Evolutionary conservation across 2,113 vertebrate species (phyloP), one percentile per base, ranked within the genome.

Genomic region (Tympanuchus pallidicinctus): DNA sequence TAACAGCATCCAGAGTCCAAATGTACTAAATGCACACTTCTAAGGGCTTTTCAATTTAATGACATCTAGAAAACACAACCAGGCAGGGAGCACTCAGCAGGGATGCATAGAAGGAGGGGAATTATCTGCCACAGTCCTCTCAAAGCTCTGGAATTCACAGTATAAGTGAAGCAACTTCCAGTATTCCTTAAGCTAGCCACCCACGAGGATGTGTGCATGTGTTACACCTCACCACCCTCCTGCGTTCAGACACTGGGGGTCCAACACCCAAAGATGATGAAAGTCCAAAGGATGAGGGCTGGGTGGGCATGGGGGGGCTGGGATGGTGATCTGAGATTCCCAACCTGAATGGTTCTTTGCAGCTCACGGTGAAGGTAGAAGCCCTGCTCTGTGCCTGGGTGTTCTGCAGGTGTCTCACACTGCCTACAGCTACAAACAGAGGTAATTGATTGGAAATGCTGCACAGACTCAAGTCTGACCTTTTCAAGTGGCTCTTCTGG

Each of bases 121-220:
- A 84, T 30, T 89, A 91, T 92, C 76, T 94, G 70, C 19, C 95
- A 89, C 95, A 69, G 90, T 86, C 96, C 97, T 97, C 97, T 56
- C 92, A 91, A 91, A 83, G 95, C 90, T 97, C 94, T 90, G 94
- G 78, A 94, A 96, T 97, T 98, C 97, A 98, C 97, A 98, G 97
- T 97, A 97, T 97, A 69, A 96, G 97, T 21, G 94, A 97, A 97
- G 96, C 96, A 93, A 96, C 80, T 97, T 95, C 93, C 96, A 93
- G 90, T 16, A 73, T 71, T 97, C 94, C 96, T 96, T 95, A 97
- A 77, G 94, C 94, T 97, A 95, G 70, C 82, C 87, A 88, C 18
- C 94, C 96, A 94, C 21, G 27, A 82, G 78, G 76, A 71, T 82
- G 76, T 71, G 75, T 47, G 92, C 86, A 65, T 1, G 17, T 71